Base-by-base conservation (phyloP, 2,888 invertebrate genomes). In the Drosophila prolongata region DNA sequence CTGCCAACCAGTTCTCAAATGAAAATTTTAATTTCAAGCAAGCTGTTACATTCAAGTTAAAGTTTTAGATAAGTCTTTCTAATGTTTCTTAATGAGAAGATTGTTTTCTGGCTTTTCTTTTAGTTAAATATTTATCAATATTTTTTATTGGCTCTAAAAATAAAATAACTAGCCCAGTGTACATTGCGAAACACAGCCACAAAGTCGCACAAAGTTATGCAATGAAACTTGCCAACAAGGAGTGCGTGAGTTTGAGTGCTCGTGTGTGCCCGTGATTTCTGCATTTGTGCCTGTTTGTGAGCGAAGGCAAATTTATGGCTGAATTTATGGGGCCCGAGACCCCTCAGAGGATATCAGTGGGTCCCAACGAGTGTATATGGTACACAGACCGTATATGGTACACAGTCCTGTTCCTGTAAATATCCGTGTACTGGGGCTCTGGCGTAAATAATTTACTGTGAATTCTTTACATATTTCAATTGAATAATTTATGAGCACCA, bases 191-290 rank as follows among this genome's bases (percentile, higher is more conserved):
- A 53, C 66, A 69, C 38, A 43, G 68, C 59, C 70, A 60, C 55
- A 70, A 70, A 70, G 69, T 69, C 70, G 54, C 78, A 53, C 62
- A 54, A 66, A 66, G 65, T 78, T 61, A 77, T 78, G 70, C 71
- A 80, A 78, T 67, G 64, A 62, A 69, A 59, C 46, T 53, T 46
- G 53, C 35, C 47, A 43, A 44, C 49, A 14, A 43, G 50, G 42
- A 37, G 9, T 30, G 42, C 55, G 49, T 24, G 11, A 14, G 42
- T 55, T 11, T 6, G 50, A 10, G 14, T 14, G 44, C 10, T 55
- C 30, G 55, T 38, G 46, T 55, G 52, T 53, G 43, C 13, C 53
- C 38, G 53, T 53, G 65, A 53, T 35, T 57, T 56, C 55, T 56
- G 46, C 54, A n/a, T 56, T 76, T 37, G 46, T 57, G 49, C 24